These are phyloP conservation scores for Chlorodrepanis virens DNA, from an alignment of 2,113 vertebrate species.

Conservation along the genomic window DNA sequence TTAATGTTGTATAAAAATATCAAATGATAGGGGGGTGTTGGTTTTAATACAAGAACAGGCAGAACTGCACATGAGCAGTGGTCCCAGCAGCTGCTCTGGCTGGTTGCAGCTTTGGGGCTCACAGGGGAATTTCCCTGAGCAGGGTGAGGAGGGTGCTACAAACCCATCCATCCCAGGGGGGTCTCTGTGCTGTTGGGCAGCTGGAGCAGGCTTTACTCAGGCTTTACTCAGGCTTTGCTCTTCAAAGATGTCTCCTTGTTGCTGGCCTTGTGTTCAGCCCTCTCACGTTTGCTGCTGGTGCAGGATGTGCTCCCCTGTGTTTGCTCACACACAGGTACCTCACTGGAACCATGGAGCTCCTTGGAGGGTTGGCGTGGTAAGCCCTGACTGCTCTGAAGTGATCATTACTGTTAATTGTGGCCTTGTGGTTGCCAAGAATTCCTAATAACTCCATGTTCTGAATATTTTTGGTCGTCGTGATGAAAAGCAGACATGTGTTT, in stretches of 20 bases:
- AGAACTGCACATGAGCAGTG: not conserved
- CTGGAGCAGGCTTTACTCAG: not conserved
- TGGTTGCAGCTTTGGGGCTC: not conserved
- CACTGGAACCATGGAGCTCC: not conserved
- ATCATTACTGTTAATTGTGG: constrained; percentile 44
- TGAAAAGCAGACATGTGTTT: constrained; percentile 52
- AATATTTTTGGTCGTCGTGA: constrained; percentile 32
- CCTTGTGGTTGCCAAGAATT: constrained; percentile 33
- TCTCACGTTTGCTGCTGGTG: not conserved
- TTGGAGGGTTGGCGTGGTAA: not conserved
- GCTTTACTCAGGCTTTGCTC: not conserved
- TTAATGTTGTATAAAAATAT: not conserved
- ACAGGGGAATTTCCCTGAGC: not conserved
- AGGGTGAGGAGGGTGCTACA: not conserved
- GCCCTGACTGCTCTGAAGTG: constrained; percentile 3
- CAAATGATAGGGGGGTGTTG: accelerated
- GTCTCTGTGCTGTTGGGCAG: accelerated
- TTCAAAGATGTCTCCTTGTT: not conserved
- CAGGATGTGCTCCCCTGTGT: not conserved
- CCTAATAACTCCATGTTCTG: not conserved
- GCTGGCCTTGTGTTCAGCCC: not conserved
- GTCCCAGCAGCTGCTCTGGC: not conserved
- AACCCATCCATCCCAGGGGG: accelerated
- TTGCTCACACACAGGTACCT: not conserved
- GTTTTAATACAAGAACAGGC: not conserved